Conservation (phyloP, 2,888 invertebrate genomes). For the Callyntrura sp. region DNA sequence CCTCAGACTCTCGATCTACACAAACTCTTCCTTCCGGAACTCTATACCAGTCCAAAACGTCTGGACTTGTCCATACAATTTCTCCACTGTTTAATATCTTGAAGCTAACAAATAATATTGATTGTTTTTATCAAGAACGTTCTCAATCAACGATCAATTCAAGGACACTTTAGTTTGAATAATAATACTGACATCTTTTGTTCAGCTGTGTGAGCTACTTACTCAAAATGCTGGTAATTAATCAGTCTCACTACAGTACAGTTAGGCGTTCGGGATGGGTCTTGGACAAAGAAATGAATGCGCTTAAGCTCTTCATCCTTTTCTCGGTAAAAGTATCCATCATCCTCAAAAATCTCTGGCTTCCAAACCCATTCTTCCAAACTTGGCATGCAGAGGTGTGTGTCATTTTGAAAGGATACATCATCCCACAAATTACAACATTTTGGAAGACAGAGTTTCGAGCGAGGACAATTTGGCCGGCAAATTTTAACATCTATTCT, state of each 20-base stretch:
- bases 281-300: constrained; percentile 77
- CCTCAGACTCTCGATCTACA: constrained; percentile 76
- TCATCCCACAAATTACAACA: constrained; percentile 80
- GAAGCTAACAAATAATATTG: constrained; percentile 54
- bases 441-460: constrained; percentile 77
- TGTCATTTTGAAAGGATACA: constrained; percentile 76
- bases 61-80: constrained; percentile 79
- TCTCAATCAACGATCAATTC: too few relatives aligned
- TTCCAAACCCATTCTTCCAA: constrained; percentile 74
- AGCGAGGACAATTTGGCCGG: constrained; percentile 71
- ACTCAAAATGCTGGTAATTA: constrained; percentile 80
- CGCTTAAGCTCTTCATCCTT: constrained; percentile 66
- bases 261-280: constrained; percentile 71
- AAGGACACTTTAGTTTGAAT: too few relatives aligned
- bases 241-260: constrained; percentile 78
- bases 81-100: constrained; percentile 78
- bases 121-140: not conserved
- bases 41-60: constrained; percentile 79
- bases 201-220: constrained; percentile 27
- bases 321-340: constrained; percentile 74
- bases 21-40: constrained; percentile 75
- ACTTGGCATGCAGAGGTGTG: constrained; percentile 72
- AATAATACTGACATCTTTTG: not conserved
- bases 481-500: constrained; percentile 77
- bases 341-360: constrained; percentile 75